phyloP scores from a whole-genome alignment of 2,888 invertebrate species.

The Smittia aterrima region DNA sequence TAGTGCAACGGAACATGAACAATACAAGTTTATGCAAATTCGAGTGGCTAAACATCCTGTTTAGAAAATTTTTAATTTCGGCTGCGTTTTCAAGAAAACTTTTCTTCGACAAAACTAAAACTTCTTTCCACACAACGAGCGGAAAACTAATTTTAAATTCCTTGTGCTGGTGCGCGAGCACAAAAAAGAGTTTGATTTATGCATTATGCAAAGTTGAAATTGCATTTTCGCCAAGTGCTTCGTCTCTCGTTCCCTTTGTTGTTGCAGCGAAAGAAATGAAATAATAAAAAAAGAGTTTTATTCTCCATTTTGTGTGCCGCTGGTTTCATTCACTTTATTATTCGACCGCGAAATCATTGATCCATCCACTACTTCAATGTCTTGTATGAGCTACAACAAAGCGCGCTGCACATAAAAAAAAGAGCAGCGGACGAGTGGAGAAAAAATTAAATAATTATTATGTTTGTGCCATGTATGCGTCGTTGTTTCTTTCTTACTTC shows the following conservation, averaged over 20 bases:
- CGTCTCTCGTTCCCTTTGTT: conserved; percentile 17
- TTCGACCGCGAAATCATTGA: conserved; percentile 39
- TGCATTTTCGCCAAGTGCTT: conserved; percentile 35
- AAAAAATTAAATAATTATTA: conserved; percentile 41
- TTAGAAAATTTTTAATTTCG: conserved; percentile 4
- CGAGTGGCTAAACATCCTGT: conserved; percentile 4
- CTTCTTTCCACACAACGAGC: background rate
- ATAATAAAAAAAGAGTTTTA: too few species aligned
- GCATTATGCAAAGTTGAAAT: conserved; percentile 32
- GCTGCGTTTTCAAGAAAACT: conserved; percentile 2
- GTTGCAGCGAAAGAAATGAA: too few species aligned
- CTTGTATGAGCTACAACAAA: background rate
- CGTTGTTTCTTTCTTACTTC: background rate
- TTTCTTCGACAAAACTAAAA: background rate
- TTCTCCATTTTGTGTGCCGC: background rate
- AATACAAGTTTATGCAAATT: conserved; percentile 13
- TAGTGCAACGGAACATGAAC: background rate
- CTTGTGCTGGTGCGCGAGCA: background rate
- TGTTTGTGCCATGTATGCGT: conserved; percentile 38
- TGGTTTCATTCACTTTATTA: conserved; percentile 21
- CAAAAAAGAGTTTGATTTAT: conserved; percentile 36
- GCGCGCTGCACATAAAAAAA: background rate
- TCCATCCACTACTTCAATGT: conserved; percentile 37
- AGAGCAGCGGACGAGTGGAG: conserved; percentile 17
- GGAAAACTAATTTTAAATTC: conserved; percentile 38